Base-by-base conservation (phyloP, 2,888 invertebrate species). In the Epistrophella euchroma region DNA sequence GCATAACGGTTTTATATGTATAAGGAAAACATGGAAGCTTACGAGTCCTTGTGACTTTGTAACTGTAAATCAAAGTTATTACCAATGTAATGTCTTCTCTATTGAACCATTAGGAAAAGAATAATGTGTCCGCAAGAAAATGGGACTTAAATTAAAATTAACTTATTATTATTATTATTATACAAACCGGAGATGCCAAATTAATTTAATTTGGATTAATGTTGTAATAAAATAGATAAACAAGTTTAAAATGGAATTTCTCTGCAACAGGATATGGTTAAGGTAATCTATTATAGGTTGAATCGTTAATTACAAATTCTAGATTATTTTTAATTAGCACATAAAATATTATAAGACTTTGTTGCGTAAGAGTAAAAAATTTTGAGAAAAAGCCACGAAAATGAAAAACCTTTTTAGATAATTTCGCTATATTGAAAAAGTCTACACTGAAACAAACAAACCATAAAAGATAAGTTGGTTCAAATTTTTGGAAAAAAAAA, bases 41-140 rank as follows among this genome's bases (percentile, higher is more conserved):
- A 43, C 40, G 76, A 81, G 47, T 71, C 47, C 45, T 56, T 71
- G 56, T 55, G 81, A 81, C 76, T 76, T 64, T 75, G 28, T 40
- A 43, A 70, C 50, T 50, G 79, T 83, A 83, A 83, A 83, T 83
- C 83, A 83, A 83, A 78, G 74, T 83, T 83, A 83, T 83, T 74
- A 47, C 79, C 73, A 83, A 79, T 79, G 70, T 58, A 74, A 79
- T 83, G 83, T 78, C 78, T 74, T 74, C 79, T 78, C 74, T 83
- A 83, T 83, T 78, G 83, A 83, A 74, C 74, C 83, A 83, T 83
- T 78, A 83, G 68, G 32, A 73, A n/a, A n/a, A 83, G 83, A 79
- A 56, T 83, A 83, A 78, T 83, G 83, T 50, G 45, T 17, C 56
- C 47, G 55, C 52, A 68, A 68, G 73, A 78, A 37, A 78, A 35